Conservation (phyloP, 2,888 invertebrate genomes). For the Drosophila kuntzei region DNA sequence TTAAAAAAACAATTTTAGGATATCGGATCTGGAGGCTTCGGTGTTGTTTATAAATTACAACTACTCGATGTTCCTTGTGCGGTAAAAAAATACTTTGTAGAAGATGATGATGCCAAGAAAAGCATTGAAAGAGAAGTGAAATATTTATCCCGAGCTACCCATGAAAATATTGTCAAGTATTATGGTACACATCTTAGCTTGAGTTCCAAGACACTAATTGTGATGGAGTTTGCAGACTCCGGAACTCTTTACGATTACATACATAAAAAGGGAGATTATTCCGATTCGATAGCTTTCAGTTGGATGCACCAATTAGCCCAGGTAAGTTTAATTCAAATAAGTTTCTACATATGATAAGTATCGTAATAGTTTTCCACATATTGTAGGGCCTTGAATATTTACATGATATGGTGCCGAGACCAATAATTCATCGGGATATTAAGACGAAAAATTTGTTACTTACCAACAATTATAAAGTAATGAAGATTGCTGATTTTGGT, state of each 20-base stretch:
- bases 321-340: neutral
- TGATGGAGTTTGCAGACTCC: constrained; percentile 28
- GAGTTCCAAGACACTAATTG: neutral
- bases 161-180: constrained; percentile 11
- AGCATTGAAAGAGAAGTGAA: constrained; percentile 10
- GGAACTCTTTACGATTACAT: constrained; percentile 20
- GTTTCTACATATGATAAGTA: too few species aligned
- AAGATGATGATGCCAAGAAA: neutral
- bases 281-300: neutral
- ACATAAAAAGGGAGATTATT: neutral
- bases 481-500: constrained; percentile 36
- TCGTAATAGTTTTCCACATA: neutral
- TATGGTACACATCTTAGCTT: neutral
- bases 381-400: constrained; percentile 26
- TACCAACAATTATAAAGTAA: neutral
- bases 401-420: constrained; percentile 6
- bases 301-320: constrained; percentile 30
- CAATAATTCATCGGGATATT: constrained; percentile 31
- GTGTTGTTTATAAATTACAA: constrained; percentile 1
- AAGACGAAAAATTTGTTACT: constrained; percentile 28
- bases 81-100: neutral
- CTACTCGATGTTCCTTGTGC: neutral
- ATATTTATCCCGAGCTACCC: neutral
- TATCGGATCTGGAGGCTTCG: constrained; percentile 7
- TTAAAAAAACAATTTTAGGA: neutral